Base-by-base conservation (phyloP, 2,888 invertebrate genomes). In the Acleris emargana region DNA sequence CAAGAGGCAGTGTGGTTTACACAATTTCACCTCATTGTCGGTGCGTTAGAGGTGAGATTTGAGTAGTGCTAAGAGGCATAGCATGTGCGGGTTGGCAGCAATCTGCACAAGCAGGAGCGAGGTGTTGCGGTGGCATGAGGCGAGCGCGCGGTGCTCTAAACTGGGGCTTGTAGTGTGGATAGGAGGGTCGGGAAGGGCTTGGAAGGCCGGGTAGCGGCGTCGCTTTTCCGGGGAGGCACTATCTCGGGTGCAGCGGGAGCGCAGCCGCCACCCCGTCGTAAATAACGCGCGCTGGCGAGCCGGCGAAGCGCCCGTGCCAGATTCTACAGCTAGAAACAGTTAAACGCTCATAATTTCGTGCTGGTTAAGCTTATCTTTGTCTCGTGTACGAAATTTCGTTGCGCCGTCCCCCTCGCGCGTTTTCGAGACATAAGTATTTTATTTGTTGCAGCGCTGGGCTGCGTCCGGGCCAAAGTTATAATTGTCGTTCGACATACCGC, bases 291-390 rank as follows among this genome's bases (percentile, higher is more conserved):
- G 87, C 91, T 89, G 92, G 92, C 91, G 91, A 91, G 91, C 88
- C 89, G 90, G 90, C 92, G 89, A 91, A 89, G 91, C 91, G 84
- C 87, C 89, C 89, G 91, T 91, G 91, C 91, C 91, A 91, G 92
- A 91, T 90, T 91, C 91, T 91, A 89, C 90, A 87, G 90, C 91
- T 92, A 91, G 91, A 91, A 91, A 92, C 91, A 91, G 91, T 92
- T 92, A 91, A 92, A 91, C 89, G 91, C 91, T 91, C 92, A 92
- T 92, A 92, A 92, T 91, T 92, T 89, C 88, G 90, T 87, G 88
- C 91, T 91, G 91, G 91, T 92, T 92, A 91, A 91, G 91, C 91
- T 91, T 92, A 91, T 92, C 91, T 91, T 88, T 91, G 91, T 91
- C 90, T 91, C 87, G 86, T 90, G 86, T 88, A 91, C 89, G 89